These are phyloP conservation scores for Zophobas morio DNA, from an alignment of 1,140 invertebrate species.

Conservation along the genomic window DNA sequence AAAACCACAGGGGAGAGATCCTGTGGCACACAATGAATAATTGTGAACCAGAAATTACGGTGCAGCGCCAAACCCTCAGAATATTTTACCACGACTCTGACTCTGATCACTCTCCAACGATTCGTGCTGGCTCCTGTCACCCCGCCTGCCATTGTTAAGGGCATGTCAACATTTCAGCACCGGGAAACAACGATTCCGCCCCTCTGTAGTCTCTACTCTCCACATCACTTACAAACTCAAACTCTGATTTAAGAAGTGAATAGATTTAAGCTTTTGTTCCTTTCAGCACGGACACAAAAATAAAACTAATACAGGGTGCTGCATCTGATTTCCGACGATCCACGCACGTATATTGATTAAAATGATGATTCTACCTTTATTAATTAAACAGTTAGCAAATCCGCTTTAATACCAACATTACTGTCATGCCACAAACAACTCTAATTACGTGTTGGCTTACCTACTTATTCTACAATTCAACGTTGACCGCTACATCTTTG, in stretches of 20 bases:
- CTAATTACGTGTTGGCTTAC: too few relatives aligned
- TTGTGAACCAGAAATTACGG: slow-evolving; percentile 53
- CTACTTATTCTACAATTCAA: too few relatives aligned
- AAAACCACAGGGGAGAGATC: slow-evolving; percentile 57
- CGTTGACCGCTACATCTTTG: too few relatives aligned
- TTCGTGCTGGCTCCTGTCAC: slow-evolving; percentile 50
- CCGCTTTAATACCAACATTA: too few relatives aligned
- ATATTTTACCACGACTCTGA: slow-evolving; percentile 42
- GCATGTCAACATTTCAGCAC: slow-evolving; percentile 51
- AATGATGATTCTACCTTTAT: too few relatives aligned
- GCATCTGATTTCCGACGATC: background rate
- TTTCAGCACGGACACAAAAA: background rate
- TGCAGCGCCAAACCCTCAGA: slow-evolving; percentile 49
- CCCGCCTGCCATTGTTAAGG: slow-evolving; percentile 53
- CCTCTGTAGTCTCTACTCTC: slow-evolving; percentile 34
- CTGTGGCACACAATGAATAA: slow-evolving; percentile 56
- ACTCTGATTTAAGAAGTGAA: background rate
- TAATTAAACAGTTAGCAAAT: too few relatives aligned
- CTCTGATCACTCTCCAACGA: slow-evolving; percentile 51
- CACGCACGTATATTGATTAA: background rate
- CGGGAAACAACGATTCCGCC: slow-evolving; percentile 52
- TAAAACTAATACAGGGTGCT: background rate
- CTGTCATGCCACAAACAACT: too few relatives aligned
- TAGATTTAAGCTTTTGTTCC: background rate
- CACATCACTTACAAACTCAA: slow-evolving; percentile 5